phyloP scores from a whole-genome alignment of 2,113 vertebrate genomes.

The Notiomystis cincta region DNA sequence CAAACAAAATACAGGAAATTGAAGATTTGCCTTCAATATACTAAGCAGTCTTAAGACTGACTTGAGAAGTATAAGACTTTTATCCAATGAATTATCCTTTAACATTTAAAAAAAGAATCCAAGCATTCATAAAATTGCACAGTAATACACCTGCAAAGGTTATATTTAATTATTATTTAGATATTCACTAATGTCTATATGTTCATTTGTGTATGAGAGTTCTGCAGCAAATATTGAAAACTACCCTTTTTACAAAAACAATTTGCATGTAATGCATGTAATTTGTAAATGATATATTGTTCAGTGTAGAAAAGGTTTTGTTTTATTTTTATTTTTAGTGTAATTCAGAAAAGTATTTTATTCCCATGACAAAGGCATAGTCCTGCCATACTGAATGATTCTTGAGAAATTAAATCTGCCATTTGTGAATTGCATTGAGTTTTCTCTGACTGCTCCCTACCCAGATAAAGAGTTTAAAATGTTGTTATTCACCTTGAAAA shows the following conservation, averaged over 20 bases:
- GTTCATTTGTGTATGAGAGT: neutral
- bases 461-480: neutral
- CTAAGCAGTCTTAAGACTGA: neutral
- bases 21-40: neutral
- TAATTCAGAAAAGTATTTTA: neutral
- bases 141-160: neutral
- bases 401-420: neutral
- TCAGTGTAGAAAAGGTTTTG: neutral
- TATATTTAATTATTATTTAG: neutral
- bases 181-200: neutral
- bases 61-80: neutral
- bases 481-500: neutral
- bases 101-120: neutral
- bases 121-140: neutral
- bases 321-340: no score
- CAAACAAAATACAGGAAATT: neutral
- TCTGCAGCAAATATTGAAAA: neutral
- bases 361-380: neutral
- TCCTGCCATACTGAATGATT: neutral
- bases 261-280: no score
- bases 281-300: neutral
- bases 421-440: neutral
- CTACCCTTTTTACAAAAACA: rapidly evolving
- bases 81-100: neutral
- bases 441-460: neutral